A percentile compares a stretch with the other conserved stretches of the same genome.
Conservation (phyloP, 2,797 vertebrate species). For the Perodicticus potto region DNA sequence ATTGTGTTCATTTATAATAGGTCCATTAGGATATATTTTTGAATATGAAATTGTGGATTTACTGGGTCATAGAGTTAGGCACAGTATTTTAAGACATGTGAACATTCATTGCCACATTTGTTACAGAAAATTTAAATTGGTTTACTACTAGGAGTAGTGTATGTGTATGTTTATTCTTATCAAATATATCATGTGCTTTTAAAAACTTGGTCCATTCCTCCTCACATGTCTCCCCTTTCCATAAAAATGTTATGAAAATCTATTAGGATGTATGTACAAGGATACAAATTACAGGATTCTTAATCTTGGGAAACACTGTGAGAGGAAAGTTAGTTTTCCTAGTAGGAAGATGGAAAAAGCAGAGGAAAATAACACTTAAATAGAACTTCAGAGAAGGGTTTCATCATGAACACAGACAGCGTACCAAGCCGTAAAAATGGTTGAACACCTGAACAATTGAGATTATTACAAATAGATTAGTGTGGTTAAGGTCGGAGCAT, state of each 20-base stretch:
- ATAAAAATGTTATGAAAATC: neutral
- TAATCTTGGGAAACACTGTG: neutral
- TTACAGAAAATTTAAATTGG: neutral
- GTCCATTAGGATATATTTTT: neutral
- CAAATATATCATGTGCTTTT: neutral
- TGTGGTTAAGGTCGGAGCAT: neutral
- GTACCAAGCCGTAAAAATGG: neutral
- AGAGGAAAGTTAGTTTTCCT: conserved; percentile 22
- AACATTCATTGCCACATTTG: conserved; percentile 16
- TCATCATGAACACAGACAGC: neutral
- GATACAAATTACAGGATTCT: neutral
- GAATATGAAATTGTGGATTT: neutral
- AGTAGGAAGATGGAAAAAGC: neutral
- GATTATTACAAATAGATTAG: neutral
- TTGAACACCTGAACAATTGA: neutral
- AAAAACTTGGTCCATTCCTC: neutral
- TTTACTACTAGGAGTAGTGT: neutral
- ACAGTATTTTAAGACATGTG: conserved; percentile 4
- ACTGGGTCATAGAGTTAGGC: neutral
- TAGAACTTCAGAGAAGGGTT: conserved; percentile 34
- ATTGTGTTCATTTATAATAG: conserved; percentile 1
- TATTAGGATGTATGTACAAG: neutral
- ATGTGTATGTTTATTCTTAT: conserved; percentile 3
- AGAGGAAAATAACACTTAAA: conserved; percentile 9
- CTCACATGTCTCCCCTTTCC: neutral